Evolutionary conservation across 64 coral and sea anemone genomes (phyloP).

Genomic region (Stylophora pistillata): DNA sequence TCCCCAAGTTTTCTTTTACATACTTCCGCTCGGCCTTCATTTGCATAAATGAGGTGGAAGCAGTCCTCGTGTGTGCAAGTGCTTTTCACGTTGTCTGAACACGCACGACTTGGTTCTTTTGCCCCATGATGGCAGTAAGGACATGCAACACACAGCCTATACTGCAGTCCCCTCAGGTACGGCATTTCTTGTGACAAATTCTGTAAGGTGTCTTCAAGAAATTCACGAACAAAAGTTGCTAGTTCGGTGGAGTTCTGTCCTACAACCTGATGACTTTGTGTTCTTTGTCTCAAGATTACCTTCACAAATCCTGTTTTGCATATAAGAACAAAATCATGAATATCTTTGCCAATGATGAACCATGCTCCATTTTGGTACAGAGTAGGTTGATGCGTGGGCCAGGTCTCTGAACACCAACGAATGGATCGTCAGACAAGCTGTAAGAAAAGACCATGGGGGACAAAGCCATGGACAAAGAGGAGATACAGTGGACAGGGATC

Average conservation of each 20-base stretch:
- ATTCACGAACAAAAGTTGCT: no score
- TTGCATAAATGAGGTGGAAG: not conserved
- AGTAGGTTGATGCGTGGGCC: not conserved
- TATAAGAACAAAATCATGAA: not conserved
- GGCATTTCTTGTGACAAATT: not conserved
- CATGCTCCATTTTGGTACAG: conserved; percentile 17
- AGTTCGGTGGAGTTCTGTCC: no score
- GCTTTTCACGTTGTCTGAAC: not conserved
- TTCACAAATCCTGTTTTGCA: conserved; percentile 15
- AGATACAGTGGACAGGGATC: conserved; percentile 40
- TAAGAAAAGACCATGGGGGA: conserved; percentile 22
- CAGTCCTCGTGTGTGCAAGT: not conserved
- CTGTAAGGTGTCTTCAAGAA: not conserved
- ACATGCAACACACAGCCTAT: no score
- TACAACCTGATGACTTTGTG: no score
- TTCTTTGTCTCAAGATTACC: not conserved
- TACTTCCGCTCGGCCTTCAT: not conserved
- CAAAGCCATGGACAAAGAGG: conserved; percentile 28
- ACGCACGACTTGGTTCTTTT: not conserved
- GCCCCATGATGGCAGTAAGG: no score
- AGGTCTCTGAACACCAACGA: not conserved
- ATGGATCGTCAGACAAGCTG: conserved; percentile 17
- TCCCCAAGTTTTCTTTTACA: not conserved
- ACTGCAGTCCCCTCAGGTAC: no score
- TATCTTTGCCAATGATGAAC: not conserved